A percentile compares a stretch with the other conserved stretches of the same genome.
Conservation (phyloP, 2,797 vertebrate species). For the Saxicola maurus region DNA sequence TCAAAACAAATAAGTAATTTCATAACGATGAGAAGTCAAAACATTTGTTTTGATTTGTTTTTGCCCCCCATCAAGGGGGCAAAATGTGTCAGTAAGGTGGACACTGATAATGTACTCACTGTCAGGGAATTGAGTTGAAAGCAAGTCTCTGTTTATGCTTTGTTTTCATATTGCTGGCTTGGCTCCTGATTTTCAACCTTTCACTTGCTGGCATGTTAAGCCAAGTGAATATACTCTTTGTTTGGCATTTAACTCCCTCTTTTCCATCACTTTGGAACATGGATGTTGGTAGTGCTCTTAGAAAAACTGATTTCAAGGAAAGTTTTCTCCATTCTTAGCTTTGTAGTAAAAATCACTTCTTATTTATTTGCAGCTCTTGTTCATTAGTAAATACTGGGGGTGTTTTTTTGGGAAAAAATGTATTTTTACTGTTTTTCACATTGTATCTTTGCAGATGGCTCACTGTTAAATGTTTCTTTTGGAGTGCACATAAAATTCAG, state of each 20-base stretch:
- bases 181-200: neutral
- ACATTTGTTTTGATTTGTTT: neutral
- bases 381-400: neutral
- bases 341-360: neutral
- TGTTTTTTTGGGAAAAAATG: neutral
- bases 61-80: rapidly evolving
- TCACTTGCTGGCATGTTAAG: neutral
- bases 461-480: neutral
- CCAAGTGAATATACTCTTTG: neutral
- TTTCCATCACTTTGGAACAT: neutral
- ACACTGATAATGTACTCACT: neutral
- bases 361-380: neutral
- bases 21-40: rapidly evolving
- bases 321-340: neutral
- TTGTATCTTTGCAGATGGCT: neutral
- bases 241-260: neutral
- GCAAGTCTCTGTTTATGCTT: neutral
- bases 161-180: neutral
- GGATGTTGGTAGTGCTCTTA: neutral
- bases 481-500: neutral
- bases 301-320: neutral
- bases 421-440: neutral
- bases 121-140: neutral
- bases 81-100: neutral
- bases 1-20: neutral